Evolutionary conservation across 2,888 invertebrate species (phyloP), one percentile per base, ranked within the genome.

Genomic region (Hoplodrina blanda): DNA sequence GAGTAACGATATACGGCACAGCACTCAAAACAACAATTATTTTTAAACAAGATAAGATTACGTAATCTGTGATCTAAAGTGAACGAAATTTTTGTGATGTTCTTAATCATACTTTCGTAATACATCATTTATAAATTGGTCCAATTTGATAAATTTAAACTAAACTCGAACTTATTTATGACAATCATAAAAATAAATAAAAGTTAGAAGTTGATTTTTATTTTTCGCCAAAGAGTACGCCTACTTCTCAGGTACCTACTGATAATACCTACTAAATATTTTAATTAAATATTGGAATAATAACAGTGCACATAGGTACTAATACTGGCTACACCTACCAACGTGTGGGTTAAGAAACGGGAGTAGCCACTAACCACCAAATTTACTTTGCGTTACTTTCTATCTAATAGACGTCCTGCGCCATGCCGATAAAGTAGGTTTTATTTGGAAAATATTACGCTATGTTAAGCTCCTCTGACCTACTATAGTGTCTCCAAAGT

Each of bases 121-220:
- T 56, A 63, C 19, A 69, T 57, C 55, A 65, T 65, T 33, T 62
- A 69, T 59, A 75, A 69, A 81, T 82, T 83, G 84, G 81, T 82
- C 84, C 78, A 74, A 72, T 60, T 60, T 49, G 56, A 75, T 69
- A 67, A 69, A 59, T 68, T 62, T 60, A 66, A 80, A 80, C 55
- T 60, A 56, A 68, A 75, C 60, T 72, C 52, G 49, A 49, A 69
- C 20, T 17, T 52, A 53, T 49, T 30, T 60, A 78, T 62, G 66
- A 82, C 70, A 80, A 70, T 64, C 37, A 72, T 62, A 50, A 68
- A 66, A 80, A 65, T 71, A 78, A 63, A 80, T 73, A 66, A 80
- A 54, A 49, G 49, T 59, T 65, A 66, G 20, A 71, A 64, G 66
- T 62, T 19, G 25, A 25, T 25, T 25, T 25, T 52, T 50, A 67